Base-by-base conservation (phyloP, 2,113 vertebrate genomes). In the Blennius ocellaris region DNA sequence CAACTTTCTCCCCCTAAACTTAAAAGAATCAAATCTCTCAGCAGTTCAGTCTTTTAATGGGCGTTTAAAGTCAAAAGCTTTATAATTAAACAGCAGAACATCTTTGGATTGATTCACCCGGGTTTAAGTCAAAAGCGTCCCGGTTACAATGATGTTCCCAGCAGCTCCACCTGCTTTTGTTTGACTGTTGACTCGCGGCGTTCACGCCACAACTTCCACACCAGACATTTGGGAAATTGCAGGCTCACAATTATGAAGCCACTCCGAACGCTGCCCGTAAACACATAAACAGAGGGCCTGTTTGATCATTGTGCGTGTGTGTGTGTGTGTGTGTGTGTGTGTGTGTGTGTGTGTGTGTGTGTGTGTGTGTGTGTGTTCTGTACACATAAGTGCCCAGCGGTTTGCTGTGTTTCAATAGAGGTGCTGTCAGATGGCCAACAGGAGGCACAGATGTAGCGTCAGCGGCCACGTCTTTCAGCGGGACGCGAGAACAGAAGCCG, bases 341-440 rank as follows among this genome's bases (percentile, higher is more conserved):
- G 54, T 67, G 63, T 52, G 51, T 61, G 48, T 40, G 47, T 49
- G 64, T 58, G 80, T 57, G 63, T 60, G 68, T 41, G 16, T 6
- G 74, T 56, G 49, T 73, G 68, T 51, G 57, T 58, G 71, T 59
- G 80, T 59, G 64, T 61, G 69, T 61, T 71, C 84, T 93, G 85
- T 90, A 89, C 89, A 92, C 90, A 91, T 87, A 92, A 11, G 54
- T 63, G 64, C 74, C 56, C 75, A 66, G 76, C 78, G 75, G 78
- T 64, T 69, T 67, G 64, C 21, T 41, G 48, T 58, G 67, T 83
- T 73, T 93, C 85, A 92, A 92, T 86, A 85, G 89, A 93, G 92
- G 92, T 90, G 90, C 82, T 93, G 92, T 91, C 90, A 93, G 90
- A 93, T 84, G 85, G 70, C 44, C 73, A 50, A 84, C 86, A 89